phyloP scores from a whole-genome alignment of 2,113 vertebrate genomes.

The Hippocampus abdominalis region DNA sequence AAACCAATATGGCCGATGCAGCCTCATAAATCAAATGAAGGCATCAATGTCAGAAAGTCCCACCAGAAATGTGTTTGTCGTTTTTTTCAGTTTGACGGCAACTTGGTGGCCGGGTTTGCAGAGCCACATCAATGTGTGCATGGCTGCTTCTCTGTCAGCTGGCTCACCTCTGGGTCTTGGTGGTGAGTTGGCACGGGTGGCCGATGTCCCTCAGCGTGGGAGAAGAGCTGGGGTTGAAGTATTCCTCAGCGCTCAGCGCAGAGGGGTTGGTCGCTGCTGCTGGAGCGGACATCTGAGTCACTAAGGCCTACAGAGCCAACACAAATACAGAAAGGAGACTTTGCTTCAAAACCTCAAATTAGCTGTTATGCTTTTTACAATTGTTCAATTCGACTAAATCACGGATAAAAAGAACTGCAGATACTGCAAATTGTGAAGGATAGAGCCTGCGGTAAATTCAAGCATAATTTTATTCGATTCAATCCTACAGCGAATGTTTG shows the following conservation, averaged over 20 bases:
- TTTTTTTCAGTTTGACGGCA: slow-evolving; percentile 25
- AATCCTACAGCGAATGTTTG: too few relatives aligned
- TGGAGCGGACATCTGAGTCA: slow-evolving; percentile 87
- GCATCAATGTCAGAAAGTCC: slow-evolving; percentile 2
- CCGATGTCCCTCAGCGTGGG: slow-evolving; percentile 88
- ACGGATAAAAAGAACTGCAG: not conserved
- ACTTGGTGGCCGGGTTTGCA: slow-evolving; percentile 4
- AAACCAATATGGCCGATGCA: not conserved
- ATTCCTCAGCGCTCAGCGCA: slow-evolving; percentile 91
- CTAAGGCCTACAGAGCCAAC: slow-evolving; percentile 75
- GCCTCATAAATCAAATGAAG: slow-evolving; percentile 21
- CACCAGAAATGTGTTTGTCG: slow-evolving; percentile 1
- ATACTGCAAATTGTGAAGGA: not conserved
- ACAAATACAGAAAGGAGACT: not conserved
- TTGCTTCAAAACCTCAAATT: not conserved
- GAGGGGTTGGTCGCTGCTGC: slow-evolving; percentile 83
- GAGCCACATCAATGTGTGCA: slow-evolving; percentile 1
- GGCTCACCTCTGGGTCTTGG: slow-evolving; percentile 95
- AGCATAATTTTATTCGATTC: too few relatives aligned
- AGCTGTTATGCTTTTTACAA: not conserved
- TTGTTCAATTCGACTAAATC: not conserved
- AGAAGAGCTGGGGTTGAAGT: slow-evolving; percentile 87
- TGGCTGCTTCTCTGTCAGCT: not conserved
- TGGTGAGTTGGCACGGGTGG: slow-evolving; percentile 91
- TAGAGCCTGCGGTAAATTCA: too few relatives aligned